Percentiles rank a stretch among this genome's conserved stretches.
Conservation (phyloP, 2,113 vertebrate genomes). For the Corvus moneduloides region DNA sequence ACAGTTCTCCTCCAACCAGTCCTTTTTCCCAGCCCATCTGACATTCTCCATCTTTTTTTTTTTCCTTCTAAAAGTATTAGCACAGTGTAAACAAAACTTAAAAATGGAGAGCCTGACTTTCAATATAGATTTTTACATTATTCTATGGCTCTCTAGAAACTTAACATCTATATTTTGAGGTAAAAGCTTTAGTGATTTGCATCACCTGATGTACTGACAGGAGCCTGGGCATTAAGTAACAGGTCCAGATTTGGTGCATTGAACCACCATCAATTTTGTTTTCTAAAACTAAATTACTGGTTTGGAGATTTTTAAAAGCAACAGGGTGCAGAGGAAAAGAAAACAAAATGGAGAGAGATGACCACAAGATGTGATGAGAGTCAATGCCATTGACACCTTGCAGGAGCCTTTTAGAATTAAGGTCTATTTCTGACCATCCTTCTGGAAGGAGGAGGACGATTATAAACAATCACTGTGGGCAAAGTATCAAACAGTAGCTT, state of each 20-base stretch:
- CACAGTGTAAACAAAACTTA: accelerated
- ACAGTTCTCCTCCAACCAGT: neutral
- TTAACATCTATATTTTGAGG: neutral
- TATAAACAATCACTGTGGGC: neutral
- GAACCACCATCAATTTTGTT: neutral
- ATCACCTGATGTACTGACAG: neutral
- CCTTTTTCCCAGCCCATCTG: neutral
- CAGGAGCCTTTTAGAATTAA: neutral
- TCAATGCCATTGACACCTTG: neutral
- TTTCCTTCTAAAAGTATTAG: neutral
- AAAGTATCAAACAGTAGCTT: neutral
- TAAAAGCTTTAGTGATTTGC: neutral
- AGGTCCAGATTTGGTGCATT: neutral
- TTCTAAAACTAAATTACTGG: neutral
- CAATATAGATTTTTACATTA: neutral
- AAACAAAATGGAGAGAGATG: neutral
- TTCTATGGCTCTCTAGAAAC: neutral
- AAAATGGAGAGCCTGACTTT: neutral
- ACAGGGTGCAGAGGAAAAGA: neutral
- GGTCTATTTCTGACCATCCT: neutral
- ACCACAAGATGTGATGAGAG: neutral
- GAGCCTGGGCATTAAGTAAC: neutral
- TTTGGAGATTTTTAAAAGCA: neutral
- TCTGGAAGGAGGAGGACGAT: neutral
- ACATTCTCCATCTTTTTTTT: neutral